phyloP scores from a whole-genome alignment of 1,140 invertebrate genomes.

The Calosoma granatense region DNA sequence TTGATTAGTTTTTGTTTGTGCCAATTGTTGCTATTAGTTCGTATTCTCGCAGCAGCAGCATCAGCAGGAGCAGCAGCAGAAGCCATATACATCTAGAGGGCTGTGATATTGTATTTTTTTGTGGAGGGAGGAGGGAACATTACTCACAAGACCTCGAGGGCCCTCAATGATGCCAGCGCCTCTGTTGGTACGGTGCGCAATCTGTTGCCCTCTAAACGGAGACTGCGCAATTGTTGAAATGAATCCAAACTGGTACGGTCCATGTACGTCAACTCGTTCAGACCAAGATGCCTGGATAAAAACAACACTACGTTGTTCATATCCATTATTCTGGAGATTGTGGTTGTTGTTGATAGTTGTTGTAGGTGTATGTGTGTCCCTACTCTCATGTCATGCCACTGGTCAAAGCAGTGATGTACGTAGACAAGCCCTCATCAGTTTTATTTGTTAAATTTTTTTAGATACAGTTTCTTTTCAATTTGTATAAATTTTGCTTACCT shows the following conservation, averaged over 20 bases:
- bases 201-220: slow-evolving; percentile 55
- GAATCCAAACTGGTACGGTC: slow-evolving; percentile 41
- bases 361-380: not conserved
- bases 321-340: slow-evolving; percentile 3
- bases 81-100: not conserved
- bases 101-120: not conserved
- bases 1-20: not conserved
- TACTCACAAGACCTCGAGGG: slow-evolving; percentile 59
- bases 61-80: no score
- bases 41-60: no score
- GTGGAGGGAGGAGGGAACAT: not conserved
- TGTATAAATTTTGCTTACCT: no score
- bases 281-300: slow-evolving; percentile 51
- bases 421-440: no score
- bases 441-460: no score
- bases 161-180: slow-evolving; percentile 44
- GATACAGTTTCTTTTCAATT: no score
- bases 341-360: not conserved
- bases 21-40: not conserved
- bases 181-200: slow-evolving; percentile 48
- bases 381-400: no score
- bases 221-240: slow-evolving; percentile 48
- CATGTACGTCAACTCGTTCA: slow-evolving; percentile 44
- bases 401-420: no score
- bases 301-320: slow-evolving; percentile 12